Evolutionary conservation across 2,797 vertebrate species (phyloP).

Genomic region (Galago senegalensis): DNA sequence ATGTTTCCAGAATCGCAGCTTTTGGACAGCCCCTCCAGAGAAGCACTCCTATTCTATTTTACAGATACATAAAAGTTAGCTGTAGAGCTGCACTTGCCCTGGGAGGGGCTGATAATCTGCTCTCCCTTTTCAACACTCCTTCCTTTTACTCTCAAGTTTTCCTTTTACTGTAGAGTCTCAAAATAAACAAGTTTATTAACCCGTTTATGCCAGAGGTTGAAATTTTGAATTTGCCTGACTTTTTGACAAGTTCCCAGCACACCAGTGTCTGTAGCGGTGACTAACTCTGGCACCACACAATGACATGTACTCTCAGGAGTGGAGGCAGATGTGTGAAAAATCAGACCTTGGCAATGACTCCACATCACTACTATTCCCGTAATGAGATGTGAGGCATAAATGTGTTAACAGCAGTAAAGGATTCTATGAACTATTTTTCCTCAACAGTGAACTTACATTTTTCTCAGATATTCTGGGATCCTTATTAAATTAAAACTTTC

Average conservation of each 20-base stretch:
- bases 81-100: background rate
- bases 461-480: background rate
- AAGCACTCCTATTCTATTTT: background rate
- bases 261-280: no score
- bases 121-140: background rate
- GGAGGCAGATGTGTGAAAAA: no score
- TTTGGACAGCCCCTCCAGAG: background rate
- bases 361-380: no score
- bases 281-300: no score
- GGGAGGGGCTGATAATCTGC: background rate
- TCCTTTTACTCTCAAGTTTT: slow-evolving; percentile 26
- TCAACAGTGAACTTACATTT: background rate
- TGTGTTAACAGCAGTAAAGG: background rate
- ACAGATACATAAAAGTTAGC: background rate
- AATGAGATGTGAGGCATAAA: no score
- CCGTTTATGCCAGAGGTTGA: no score
- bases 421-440: slow-evolving; percentile 22
- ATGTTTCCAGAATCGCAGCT: background rate
- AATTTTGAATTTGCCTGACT: no score
- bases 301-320: no score
- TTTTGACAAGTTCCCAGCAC: no score
- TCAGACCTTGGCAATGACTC: no score
- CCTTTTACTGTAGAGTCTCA: background rate
- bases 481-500: slow-evolving; percentile 28
- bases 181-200: slow-evolving; percentile 41